phyloP scores from a whole-genome alignment of 2,888 invertebrate genomes.

The Ryuthela nishihirai region DNA sequence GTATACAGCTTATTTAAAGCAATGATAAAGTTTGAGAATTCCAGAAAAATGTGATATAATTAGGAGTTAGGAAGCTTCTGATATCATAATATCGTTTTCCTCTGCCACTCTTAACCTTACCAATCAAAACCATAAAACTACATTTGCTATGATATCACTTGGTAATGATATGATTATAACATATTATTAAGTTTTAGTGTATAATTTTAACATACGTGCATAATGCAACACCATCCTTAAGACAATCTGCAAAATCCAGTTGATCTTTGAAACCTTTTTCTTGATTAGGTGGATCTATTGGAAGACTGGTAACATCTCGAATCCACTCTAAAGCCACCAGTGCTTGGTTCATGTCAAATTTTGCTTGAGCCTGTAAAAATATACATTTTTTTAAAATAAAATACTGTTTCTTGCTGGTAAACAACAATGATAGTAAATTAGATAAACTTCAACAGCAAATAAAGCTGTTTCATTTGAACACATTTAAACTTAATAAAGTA shows the following conservation, averaged over 20 bases:
- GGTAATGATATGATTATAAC: too few species aligned
- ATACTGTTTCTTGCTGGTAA: not conserved
- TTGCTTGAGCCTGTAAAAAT: conserved; percentile 52
- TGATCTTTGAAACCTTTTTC: conserved; percentile 49
- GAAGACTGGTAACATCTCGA: conserved; percentile 49
- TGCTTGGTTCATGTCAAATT: conserved; percentile 54
- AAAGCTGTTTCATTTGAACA: conserved; percentile 7
- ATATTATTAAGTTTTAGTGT: too few species aligned
- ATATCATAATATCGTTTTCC: too few species aligned
- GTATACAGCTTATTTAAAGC: too few species aligned
- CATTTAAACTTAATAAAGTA: conserved; percentile 2
- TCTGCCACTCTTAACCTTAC: too few species aligned
- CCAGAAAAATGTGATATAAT: too few species aligned
- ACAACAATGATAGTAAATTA: conserved; percentile 5
- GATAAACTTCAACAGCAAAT: not conserved
- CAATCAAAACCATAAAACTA: too few species aligned
- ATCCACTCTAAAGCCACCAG: conserved; percentile 54
- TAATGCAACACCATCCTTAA: conserved; percentile 54
- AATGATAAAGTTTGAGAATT: too few species aligned
- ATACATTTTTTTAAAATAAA: not conserved
- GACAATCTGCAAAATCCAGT: conserved; percentile 52
- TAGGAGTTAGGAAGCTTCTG: too few species aligned
- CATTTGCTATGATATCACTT: too few species aligned
- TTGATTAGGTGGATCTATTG: conserved; percentile 46
- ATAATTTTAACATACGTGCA: conserved; percentile 56